Conservation (phyloP, 2,113 vertebrate genomes). For the Carlito syrichta region DNA sequence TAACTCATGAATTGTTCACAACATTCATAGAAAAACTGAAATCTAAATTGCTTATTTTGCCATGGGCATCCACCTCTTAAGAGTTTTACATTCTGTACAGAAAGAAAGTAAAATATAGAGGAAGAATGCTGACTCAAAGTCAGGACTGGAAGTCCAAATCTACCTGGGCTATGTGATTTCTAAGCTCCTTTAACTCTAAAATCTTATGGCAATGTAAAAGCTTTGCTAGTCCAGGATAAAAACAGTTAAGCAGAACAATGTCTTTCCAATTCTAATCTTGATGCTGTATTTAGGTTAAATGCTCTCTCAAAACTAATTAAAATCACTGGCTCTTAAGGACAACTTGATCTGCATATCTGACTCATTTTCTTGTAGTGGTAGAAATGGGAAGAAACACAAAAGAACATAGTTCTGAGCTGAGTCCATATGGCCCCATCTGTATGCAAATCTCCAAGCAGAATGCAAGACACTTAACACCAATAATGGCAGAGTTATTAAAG, state of each 20-base stretch:
- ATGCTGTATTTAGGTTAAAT: slow-evolving; percentile 12
- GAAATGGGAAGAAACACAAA: slow-evolving; percentile 39
- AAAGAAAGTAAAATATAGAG: neutral
- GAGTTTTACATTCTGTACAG: slow-evolving; percentile 6
- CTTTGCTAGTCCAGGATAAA: neutral
- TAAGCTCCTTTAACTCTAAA: neutral
- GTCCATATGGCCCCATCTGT: slow-evolving; percentile 47
- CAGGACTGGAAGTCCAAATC: neutral
- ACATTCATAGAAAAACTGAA: neutral
- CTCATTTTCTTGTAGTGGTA: slow-evolving; percentile 34
- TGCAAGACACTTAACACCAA: slow-evolving; percentile 12
- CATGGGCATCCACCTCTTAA: neutral
- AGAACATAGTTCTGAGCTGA: neutral
- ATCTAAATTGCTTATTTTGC: neutral
- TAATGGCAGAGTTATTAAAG: slow-evolving; percentile 54
- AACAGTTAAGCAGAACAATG: neutral
- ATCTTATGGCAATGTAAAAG: neutral
- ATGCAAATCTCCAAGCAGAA: slow-evolving; percentile 56
- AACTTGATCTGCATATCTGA: slow-evolving; percentile 52
- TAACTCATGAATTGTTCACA: neutral
- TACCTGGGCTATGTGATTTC: neutral
- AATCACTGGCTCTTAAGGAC: slow-evolving; percentile 44
- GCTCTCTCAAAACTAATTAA: slow-evolving; percentile 56
- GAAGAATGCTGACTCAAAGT: neutral
- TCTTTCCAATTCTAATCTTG: slow-evolving; percentile 17